Base-by-base conservation (phyloP, 2,888 invertebrate genomes). In the Apodemia mormo region DNA sequence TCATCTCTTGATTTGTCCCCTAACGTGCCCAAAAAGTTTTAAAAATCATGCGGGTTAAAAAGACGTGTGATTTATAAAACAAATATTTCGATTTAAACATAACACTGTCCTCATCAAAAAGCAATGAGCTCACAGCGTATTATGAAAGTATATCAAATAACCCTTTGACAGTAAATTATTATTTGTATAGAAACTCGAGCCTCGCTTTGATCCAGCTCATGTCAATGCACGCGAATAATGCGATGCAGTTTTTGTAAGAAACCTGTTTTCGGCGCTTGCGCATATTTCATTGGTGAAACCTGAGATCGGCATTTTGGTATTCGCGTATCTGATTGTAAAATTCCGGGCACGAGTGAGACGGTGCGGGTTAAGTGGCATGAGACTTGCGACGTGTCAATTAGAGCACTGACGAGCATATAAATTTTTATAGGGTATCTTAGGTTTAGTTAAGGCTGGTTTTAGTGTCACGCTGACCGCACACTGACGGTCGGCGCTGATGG, bases 141-240 rank as follows among this genome's bases (percentile, higher is more conserved):
- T 71, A 73, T 71, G 67, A 68, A 70, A 72, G 65, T 75, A 73
- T 78, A 79, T 78, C 76, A 70, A 71, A 76, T 77, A 76, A 73
- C 75, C 75, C 76, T 77, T 76, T 76, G 75, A 77, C 73, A 70
- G 49, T 52, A 52, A 72, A 52, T 71, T 73, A 75, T 74, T 73
- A 73, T 68, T 68, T 75, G 70, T 72, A 71, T 67, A 71, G 77
- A 71, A 76, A 76, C 72, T 72, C 68, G 75, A 75, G 72, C 72
- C 61, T 65, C 70, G 71, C 74, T 74, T 74, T 73, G 70, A 71
- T 70, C 72, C 75, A 71, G 74, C 73, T 69, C 75, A 76, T 78
- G 78, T 79, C 76, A 77, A 75, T 74, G 75, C 73, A 74, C 75
- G 76, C 71, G 69, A 68, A 76, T 71, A 74, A 73, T 74, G 74